Conservation (phyloP, 2,888 invertebrate genomes). For the Ormyrus labotus region DNA sequence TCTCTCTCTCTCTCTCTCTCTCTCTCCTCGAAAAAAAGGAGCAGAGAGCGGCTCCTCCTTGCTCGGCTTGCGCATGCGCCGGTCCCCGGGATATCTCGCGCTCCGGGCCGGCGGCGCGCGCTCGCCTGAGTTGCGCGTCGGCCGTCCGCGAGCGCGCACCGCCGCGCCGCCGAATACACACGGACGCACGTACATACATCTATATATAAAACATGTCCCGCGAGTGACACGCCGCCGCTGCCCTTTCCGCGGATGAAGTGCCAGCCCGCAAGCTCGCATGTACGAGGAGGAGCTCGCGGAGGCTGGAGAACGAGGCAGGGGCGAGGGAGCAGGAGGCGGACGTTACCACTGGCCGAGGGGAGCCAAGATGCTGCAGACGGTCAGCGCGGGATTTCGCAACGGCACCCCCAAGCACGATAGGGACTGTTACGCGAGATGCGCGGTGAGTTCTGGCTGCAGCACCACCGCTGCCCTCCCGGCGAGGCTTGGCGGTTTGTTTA, state of each 20-base stretch:
- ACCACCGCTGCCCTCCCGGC: too few relatives aligned
- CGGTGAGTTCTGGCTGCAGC: constrained; percentile 34
- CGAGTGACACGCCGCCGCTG: neutral
- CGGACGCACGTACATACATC: too few relatives aligned
- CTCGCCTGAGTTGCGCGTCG: constrained; percentile 14
- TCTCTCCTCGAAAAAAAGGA: too few relatives aligned
- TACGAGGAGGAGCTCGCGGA: too few relatives aligned
- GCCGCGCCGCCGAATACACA: neutral
- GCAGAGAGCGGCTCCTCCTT: constrained; percentile 11
- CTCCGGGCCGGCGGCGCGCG: constrained; percentile 3
- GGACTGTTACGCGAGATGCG: constrained; percentile 43
- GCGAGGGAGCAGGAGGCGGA: too few relatives aligned
- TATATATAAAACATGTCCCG: too few relatives aligned
- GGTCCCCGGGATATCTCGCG: neutral
- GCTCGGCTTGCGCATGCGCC: neutral
- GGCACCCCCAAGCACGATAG: neutral
- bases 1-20: neutral
- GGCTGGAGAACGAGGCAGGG: too few relatives aligned
- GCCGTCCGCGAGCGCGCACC: constrained; percentile 16
- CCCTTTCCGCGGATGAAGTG: neutral
- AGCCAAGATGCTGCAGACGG: constrained; percentile 23
- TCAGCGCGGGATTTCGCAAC: constrained; percentile 11
- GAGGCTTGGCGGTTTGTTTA: too few relatives aligned
- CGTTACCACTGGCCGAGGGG: too few relatives aligned
- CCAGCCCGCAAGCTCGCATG: neutral